These are phyloP conservation scores for Apeltes quadracus DNA, from an alignment of 2,113 vertebrate species.

Conservation along the genomic window DNA sequence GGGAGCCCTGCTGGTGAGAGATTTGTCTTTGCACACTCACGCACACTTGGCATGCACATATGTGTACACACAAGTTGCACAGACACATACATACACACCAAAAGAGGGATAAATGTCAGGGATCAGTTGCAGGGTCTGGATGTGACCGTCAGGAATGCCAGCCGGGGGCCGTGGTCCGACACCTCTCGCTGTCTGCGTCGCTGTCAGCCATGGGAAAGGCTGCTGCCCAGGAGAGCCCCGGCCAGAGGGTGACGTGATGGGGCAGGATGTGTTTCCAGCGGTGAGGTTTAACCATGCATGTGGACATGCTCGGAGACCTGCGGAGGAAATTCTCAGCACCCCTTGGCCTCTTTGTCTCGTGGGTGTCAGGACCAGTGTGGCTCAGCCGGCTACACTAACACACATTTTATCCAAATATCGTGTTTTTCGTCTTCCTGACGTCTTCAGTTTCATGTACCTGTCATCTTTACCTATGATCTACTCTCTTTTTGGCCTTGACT, in stretches of 20 bases:
- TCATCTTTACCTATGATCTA: neutral
- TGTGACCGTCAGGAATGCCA: constrained; percentile 28
- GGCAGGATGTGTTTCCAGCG: constrained; percentile 78
- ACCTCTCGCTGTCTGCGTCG: constrained; percentile 61
- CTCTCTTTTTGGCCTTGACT: constrained; percentile 8
- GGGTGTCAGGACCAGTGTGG: constrained; percentile 50
- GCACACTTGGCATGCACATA: constrained; percentile 48
- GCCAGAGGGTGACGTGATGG: constrained; percentile 70
- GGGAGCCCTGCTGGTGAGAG: constrained; percentile 62
- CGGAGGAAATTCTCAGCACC: constrained; percentile 75
- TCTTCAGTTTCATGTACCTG: constrained; percentile 5
- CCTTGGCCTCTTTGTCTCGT: constrained; percentile 58
- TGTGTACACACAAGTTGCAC: constrained; percentile 27
- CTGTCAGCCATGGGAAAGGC: constrained; percentile 69
- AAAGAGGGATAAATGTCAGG: constrained; percentile 36
- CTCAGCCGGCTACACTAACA: constrained; percentile 36
- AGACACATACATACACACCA: constrained; percentile 30
- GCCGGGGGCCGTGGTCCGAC: constrained; percentile 44
- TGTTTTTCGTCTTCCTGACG: neutral
- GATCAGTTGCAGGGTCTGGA: constrained; percentile 34
- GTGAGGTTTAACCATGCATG: constrained; percentile 68
- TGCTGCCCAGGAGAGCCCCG: constrained; percentile 57
- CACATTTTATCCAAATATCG: constrained; percentile 28
- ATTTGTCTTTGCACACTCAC: constrained; percentile 69
- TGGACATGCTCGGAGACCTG: constrained; percentile 69